A percentile compares a stretch with the other conserved stretches of the same genome.
Evolutionary conservation across 2,113 vertebrate genomes (phyloP).

Genomic region (Cryptotis parvus): DNA sequence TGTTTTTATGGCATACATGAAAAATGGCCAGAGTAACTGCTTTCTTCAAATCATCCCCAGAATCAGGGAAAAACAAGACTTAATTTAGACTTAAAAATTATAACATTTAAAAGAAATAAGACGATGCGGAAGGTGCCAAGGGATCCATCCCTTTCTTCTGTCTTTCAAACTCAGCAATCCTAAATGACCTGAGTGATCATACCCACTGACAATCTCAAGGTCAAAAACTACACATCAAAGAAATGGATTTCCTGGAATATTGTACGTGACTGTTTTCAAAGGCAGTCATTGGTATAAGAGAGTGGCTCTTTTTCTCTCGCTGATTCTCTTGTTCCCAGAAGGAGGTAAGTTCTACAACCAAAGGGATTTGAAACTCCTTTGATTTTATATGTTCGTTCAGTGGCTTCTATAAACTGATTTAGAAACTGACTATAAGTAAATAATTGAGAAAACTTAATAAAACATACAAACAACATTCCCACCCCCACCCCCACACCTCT

Average conservation of each 20-base stretch:
- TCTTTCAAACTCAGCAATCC: background rate
- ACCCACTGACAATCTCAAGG: background rate
- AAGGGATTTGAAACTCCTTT: too few relatives aligned
- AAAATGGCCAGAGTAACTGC: background rate
- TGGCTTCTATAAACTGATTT: background rate
- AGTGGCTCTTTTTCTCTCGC: background rate
- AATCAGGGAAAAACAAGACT: background rate
- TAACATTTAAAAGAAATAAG: background rate
- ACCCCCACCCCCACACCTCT: too few relatives aligned
- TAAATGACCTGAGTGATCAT: background rate
- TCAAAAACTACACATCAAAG: background rate
- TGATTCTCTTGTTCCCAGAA: background rate
- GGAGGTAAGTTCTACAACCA: too few relatives aligned
- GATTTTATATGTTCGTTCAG: background rate
- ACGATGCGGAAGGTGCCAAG: background rate
- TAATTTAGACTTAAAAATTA: background rate
- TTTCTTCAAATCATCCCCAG: background rate
- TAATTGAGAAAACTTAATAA: background rate
- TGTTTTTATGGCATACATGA: background rate
- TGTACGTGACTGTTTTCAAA: background rate
- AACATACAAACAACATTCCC: background rate
- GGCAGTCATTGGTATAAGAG: background rate
- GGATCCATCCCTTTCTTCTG: background rate
- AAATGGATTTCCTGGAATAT: background rate
- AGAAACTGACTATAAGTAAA: background rate